Percentiles rank a stretch among this genome's conserved stretches.
Conservation (phyloP, 2,888 invertebrate species). For the Hartigia nigra region DNA sequence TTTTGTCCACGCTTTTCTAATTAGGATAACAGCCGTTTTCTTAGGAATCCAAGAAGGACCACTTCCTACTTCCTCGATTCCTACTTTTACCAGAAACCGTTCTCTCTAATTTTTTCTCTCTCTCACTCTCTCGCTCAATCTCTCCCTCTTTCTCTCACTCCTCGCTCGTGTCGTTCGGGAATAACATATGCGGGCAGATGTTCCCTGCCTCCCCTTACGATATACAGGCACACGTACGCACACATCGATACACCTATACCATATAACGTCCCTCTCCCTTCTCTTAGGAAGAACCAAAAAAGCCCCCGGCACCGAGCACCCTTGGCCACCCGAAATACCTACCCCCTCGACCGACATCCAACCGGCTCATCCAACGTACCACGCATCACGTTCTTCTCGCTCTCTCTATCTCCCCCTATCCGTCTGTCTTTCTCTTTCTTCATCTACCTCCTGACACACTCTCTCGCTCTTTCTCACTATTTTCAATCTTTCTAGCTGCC, state of each 20-base stretch:
- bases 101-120: slow-evolving; percentile 26
- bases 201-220: slow-evolving; percentile 45
- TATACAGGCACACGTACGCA: slow-evolving; percentile 13
- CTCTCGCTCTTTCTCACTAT: background rate
- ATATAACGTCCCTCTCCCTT: slow-evolving; percentile 19
- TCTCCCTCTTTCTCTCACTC: slow-evolving; percentile 27
- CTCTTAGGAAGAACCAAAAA: slow-evolving; percentile 8
- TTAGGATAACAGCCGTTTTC: slow-evolving; percentile 51
- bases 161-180: slow-evolving; percentile 42
- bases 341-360: slow-evolving; percentile 18
- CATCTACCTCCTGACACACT: background rate
- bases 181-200: slow-evolving; percentile 62
- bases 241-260: slow-evolving; percentile 15
- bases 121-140: slow-evolving; percentile 1
- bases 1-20: slow-evolving; percentile 33
- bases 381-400: background rate
- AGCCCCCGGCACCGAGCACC: slow-evolving; percentile 12
- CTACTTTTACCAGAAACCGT: slow-evolving; percentile 43
- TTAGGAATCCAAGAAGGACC: slow-evolving; percentile 32
- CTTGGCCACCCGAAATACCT: slow-evolving; percentile 7
- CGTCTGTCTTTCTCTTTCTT: background rate
- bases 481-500: background rate
- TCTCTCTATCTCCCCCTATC: slow-evolving; percentile 14
- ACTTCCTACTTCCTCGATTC: slow-evolving; percentile 55
- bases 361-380: slow-evolving; percentile 7